Percentiles rank a stretch among this genome's conserved stretches.
Evolutionary conservation across 2,888 invertebrate species (phyloP).

Genomic region (Creontiades dilutus): DNA sequence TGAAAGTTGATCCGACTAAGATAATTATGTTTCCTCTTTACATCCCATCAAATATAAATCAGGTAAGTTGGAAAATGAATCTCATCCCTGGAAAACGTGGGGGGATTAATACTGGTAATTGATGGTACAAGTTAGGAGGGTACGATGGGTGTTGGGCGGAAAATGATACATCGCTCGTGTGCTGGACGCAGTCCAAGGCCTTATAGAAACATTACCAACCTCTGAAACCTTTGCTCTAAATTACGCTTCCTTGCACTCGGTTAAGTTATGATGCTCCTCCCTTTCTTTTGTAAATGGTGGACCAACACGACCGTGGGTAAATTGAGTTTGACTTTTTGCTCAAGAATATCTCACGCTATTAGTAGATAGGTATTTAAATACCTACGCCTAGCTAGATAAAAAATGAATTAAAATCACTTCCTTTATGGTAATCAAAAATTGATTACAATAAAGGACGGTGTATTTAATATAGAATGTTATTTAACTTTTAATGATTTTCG

Average conservation of each 20-base stretch:
- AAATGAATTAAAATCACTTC: too few species aligned
- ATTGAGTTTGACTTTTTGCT: neutral
- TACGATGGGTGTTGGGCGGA: conserved; percentile 14
- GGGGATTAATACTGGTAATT: conserved; percentile 41
- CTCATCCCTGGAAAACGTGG: neutral
- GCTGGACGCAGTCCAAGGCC: conserved; percentile 52
- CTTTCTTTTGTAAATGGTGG: conserved; percentile 23
- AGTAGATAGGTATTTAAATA: too few species aligned
- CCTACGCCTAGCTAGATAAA: too few species aligned
- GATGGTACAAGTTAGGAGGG: conserved; percentile 48
- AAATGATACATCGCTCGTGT: conserved; percentile 51
- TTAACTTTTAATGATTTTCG: too few species aligned
- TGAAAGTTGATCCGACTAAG: too few species aligned
- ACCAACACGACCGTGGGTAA: neutral
- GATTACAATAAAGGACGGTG: too few species aligned
- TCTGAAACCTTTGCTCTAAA: conserved; percentile 52
- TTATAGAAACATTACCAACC: conserved; percentile 61
- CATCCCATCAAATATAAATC: conserved; percentile 36
- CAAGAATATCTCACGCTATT: too few species aligned
- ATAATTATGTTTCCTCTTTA: neutral
- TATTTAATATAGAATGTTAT: too few species aligned
- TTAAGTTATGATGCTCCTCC: conserved; percentile 20
- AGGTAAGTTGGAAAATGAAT: conserved; percentile 39
- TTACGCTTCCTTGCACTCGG: conserved; percentile 11
- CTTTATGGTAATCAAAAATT: too few species aligned